Conservation (phyloP, 2,113 vertebrate genomes). For the Perccottus glenii region DNA sequence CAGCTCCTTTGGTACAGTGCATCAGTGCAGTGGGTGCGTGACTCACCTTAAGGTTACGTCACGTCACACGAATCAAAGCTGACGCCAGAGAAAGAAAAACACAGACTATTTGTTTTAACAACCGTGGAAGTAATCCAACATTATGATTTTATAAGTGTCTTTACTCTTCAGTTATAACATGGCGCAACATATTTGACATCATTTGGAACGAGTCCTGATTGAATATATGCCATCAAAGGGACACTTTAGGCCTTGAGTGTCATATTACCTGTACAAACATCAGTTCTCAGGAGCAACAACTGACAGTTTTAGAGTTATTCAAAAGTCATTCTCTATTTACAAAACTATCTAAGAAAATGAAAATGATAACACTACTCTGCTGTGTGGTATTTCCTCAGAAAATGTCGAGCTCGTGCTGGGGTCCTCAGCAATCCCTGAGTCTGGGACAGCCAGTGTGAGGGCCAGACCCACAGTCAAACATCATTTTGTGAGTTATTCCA, state of each 20-base stretch:
- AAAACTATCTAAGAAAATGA: not conserved
- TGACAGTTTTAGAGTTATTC: not conserved
- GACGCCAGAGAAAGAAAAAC: not conserved
- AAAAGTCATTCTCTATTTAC: not conserved
- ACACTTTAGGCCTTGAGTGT: not conserved
- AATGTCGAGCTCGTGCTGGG: constrained; percentile 60
- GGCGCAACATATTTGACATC: not conserved
- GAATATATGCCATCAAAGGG: not conserved
- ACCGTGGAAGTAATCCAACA: not conserved
- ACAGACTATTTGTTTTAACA: too few relatives aligned
- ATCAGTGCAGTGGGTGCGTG: not conserved
- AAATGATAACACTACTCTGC: not conserved
- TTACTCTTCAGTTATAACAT: not conserved
- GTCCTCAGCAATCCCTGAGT: constrained; percentile 66
- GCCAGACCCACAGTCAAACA: constrained; percentile 82
- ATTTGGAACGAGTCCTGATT: not conserved
- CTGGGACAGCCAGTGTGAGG: constrained; percentile 81
- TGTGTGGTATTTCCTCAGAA: constrained; percentile 54
- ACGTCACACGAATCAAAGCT: not conserved
- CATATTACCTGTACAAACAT: not conserved
- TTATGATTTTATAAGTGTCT: not conserved
- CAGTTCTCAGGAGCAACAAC: not conserved
- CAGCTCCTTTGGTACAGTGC: not conserved
- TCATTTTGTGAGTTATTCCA: constrained; percentile 65
- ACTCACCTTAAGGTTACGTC: not conserved